Conservation (phyloP, 1,140 invertebrate species). For the Chymomyza costata region DNA sequence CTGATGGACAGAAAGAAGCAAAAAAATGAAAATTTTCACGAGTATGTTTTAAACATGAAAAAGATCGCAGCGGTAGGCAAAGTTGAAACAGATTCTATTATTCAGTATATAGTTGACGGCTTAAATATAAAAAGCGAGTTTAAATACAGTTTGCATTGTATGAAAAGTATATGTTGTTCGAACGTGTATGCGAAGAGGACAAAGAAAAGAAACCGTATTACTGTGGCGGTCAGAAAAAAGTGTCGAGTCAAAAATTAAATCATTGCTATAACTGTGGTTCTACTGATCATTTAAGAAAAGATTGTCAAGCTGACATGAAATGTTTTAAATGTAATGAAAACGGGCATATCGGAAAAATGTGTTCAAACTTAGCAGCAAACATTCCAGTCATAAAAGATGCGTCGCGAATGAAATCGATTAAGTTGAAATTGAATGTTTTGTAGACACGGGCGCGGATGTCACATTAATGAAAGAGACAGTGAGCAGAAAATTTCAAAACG, state of each 20-base stretch:
- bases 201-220: neutral
- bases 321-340: conserved; percentile 19
- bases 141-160: conserved; percentile 10
- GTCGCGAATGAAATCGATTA: conserved; percentile 6
- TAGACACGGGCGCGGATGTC: conserved; percentile 17
- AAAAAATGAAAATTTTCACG: neutral
- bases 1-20: neutral
- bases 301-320: conserved; percentile 16
- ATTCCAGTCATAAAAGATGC: conserved; percentile 1
- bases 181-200: neutral
- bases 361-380: neutral
- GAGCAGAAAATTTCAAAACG: conserved; percentile 1
- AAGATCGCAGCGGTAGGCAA: too few relatives aligned
- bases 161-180: conserved; percentile 7
- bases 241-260: neutral
- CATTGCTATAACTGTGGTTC: conserved; percentile 22
- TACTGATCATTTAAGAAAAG: conserved; percentile 5
- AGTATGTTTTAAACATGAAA: too few relatives aligned
- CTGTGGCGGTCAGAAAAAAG: conserved; percentile 1
- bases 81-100: too few relatives aligned
- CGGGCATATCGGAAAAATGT: conserved; percentile 25
- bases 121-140: too few relatives aligned
- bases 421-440: conserved; percentile 5
- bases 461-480: conserved; percentile 8
- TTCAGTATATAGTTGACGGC: too few relatives aligned